These are phyloP conservation scores for Galaxias olidus DNA, from an alignment of 2,797 vertebrate genomes.

Conservation along the genomic window DNA sequence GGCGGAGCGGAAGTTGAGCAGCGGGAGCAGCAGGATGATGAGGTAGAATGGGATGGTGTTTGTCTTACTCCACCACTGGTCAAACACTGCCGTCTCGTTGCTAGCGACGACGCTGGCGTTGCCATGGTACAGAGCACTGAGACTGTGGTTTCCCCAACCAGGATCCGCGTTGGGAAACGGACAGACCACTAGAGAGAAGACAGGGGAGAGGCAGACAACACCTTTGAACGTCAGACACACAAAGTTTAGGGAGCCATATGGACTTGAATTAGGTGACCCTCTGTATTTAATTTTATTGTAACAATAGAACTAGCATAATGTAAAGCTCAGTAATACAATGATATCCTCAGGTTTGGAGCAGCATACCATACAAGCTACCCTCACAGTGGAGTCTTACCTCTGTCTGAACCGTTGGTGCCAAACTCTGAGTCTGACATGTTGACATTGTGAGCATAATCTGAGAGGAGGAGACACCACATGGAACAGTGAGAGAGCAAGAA, in stretches of 20 bases:
- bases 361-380: background rate
- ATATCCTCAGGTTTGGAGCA: no score
- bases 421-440: constrained; percentile 80
- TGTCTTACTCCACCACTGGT: constrained; percentile 88
- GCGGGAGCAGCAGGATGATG: constrained; percentile 83
- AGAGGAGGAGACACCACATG: constrained; percentile 26
- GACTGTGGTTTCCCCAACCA: constrained; percentile 33
- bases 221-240: no score
- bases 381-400: constrained; percentile 72
- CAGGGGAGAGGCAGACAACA: constrained; percentile 7
- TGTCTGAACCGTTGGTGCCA: constrained; percentile 85
- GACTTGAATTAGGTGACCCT: no score
- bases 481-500: background rate
- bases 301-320: no score
- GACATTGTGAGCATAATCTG: constrained; percentile 86
- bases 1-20: constrained; percentile 93
- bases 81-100: constrained; percentile 51
- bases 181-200: constrained; percentile 84
- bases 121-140: background rate
- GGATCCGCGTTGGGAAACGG: constrained; percentile 67
- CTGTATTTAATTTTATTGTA: no score
- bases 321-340: no score
- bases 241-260: no score
- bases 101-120: constrained; percentile 49
- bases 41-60: constrained; percentile 90